Conservation (phyloP, 2,888 invertebrate species). For the Ganaspis brasiliensis region DNA sequence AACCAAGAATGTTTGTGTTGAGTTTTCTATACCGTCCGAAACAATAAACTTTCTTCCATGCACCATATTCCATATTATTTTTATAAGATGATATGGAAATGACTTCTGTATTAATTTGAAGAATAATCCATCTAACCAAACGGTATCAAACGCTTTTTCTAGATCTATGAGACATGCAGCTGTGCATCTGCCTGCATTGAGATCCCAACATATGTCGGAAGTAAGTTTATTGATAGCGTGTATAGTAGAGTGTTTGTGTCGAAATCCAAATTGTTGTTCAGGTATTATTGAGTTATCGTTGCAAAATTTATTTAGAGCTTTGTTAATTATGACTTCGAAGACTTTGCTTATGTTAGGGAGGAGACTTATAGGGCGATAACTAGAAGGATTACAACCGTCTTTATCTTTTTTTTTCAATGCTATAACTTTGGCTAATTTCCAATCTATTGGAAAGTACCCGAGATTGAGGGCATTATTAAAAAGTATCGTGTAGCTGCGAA, state of each 20-base stretch:
- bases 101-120: neutral
- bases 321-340: too few species aligned
- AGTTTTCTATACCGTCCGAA: too few species aligned
- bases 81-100: neutral
- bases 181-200: neutral
- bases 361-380: too few species aligned
- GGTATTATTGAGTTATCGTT: neutral
- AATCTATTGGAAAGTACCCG: slow-evolving; percentile 48
- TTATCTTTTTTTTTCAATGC: slow-evolving; percentile 39
- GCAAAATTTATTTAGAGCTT: neutral
- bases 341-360: too few species aligned
- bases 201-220: slow-evolving; percentile 11
- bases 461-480: slow-evolving; percentile 58
- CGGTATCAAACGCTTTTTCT: too few species aligned
- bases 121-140: too few species aligned
- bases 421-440: slow-evolving; percentile 54
- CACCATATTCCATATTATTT: slow-evolving; percentile 8
- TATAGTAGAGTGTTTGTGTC: neutral
- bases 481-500: slow-evolving; percentile 41
- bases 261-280: neutral
- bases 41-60: neutral
- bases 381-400: neutral
- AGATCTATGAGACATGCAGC: slow-evolving; percentile 26
- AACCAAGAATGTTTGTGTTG: too few species aligned
- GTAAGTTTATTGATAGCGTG: slow-evolving; percentile 31